Evolutionary conservation across 2,797 vertebrate genomes (phyloP).

Genomic region (Steatocranus sp.): DNA sequence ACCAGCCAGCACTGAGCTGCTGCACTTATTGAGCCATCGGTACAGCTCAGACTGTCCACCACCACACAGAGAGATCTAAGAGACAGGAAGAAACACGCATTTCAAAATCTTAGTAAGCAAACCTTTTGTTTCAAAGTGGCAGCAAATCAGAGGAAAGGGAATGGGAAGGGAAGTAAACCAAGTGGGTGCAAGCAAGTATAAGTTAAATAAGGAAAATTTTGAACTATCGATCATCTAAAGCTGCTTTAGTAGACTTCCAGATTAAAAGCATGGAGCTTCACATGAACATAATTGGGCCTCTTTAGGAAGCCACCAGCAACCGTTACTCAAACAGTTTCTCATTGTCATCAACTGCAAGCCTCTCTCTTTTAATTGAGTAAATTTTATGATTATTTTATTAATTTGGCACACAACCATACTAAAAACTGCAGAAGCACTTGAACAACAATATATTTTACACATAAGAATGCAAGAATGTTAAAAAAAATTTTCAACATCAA

Average conservation of each 20-base stretch:
- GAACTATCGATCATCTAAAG: neutral
- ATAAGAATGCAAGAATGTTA: neutral
- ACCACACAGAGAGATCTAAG: slow-evolving; percentile 92
- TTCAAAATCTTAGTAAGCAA: neutral
- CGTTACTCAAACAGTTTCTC: neutral
- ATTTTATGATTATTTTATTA: neutral
- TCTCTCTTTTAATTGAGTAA: neutral
- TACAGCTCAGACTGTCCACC: slow-evolving; percentile 87
- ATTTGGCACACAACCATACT: neutral
- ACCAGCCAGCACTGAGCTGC: slow-evolving; percentile 93
- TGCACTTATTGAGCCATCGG: slow-evolving; percentile 87
- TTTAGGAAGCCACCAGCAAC: neutral
- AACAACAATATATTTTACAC: neutral
- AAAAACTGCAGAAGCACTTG: neutral
- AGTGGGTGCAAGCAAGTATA: neutral
- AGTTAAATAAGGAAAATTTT: neutral
- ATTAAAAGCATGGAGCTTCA: neutral
- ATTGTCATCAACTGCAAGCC: neutral
- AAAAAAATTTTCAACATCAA: neutral
- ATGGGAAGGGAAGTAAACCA: neutral
- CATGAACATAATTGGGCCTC: neutral
- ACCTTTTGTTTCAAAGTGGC: neutral
- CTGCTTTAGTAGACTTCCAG: neutral
- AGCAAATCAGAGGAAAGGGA: neutral
- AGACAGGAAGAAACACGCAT: slow-evolving; percentile 6